These are phyloP conservation scores for Antennarius maculatus DNA, from an alignment of 2,797 vertebrate species.

Conservation along the genomic window DNA sequence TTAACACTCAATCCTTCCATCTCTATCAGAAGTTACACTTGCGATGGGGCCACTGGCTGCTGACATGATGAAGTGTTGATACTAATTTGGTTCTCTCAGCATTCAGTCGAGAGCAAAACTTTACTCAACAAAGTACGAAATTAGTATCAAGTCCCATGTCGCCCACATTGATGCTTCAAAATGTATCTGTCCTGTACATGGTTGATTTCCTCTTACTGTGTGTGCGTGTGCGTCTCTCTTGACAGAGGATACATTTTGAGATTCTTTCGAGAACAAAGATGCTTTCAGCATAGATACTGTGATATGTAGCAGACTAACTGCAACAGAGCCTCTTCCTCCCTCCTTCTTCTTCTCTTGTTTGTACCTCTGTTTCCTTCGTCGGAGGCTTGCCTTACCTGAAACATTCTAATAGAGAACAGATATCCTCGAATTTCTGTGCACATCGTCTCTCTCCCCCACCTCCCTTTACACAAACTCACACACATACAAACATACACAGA, in stretches of 20 bases:
- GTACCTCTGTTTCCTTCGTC: constrained; percentile 81
- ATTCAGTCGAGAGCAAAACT: constrained; percentile 77
- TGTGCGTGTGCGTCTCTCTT: constrained; percentile 80
- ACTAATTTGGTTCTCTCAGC: constrained; percentile 91
- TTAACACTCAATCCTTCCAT: constrained; percentile 39
- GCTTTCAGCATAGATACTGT: constrained; percentile 85
- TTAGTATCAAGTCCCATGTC: constrained; percentile 91
- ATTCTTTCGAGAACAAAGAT: constrained; percentile 82
- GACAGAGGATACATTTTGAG: constrained; percentile 95
- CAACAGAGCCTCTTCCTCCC: constrained; percentile 78
- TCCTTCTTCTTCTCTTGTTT: constrained; percentile 79
- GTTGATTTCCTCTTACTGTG: constrained; percentile 79
- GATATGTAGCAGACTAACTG: constrained; percentile 88
- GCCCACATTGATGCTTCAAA: constrained; percentile 94
- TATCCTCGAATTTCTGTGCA: constrained; percentile 99
- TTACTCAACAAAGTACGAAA: constrained; percentile 84
- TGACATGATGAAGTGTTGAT: constrained; percentile 86
- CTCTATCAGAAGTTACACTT: constrained; percentile 77
- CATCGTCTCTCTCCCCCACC: constrained; percentile 75
- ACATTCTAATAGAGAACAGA: constrained; percentile 99
- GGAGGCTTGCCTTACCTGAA: constrained; percentile 92
- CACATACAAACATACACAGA: constrained; percentile 40
- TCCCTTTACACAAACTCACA: constrained; percentile 48
- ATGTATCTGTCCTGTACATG: constrained; percentile 89
- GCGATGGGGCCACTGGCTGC: constrained; percentile 88